A percentile compares a stretch with the other conserved stretches of the same genome.
Conservation (phyloP, 2,888 invertebrate species). For the Noctuana brunneofusca region DNA sequence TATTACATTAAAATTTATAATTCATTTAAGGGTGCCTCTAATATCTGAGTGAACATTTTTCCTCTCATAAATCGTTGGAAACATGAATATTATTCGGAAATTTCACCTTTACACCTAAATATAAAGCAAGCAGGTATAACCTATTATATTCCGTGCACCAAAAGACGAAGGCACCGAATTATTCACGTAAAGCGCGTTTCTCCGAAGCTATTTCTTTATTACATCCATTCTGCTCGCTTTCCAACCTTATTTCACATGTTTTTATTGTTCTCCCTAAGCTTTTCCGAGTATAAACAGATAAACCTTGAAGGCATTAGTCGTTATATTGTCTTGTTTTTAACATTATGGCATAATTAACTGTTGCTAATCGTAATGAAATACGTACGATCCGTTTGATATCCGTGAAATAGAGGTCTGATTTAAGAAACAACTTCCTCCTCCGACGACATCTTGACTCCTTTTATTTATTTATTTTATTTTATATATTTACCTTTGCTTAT, state of each 20-base stretch:
- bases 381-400: not conserved
- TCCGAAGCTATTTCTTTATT: slow-evolving; percentile 70
- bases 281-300: slow-evolving; percentile 40
- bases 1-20: slow-evolving; percentile 26
- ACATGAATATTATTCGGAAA: slow-evolving; percentile 40
- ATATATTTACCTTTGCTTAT: too few relatives aligned
- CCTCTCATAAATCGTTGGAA: slow-evolving; percentile 24
- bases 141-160: slow-evolving; percentile 43
- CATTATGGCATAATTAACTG: slow-evolving; percentile 7
- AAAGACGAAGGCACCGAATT: slow-evolving; percentile 58
- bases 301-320: slow-evolving; percentile 34
- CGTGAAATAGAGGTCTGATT: not conserved
- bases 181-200: slow-evolving; percentile 59
- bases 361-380: not conserved
- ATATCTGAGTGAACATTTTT: slow-evolving; percentile 19
- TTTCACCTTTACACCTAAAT: slow-evolving; percentile 10
- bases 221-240: slow-evolving; percentile 57
- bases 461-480: too few relatives aligned
- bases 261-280: slow-evolving; percentile 53
- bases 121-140: slow-evolving; percentile 34
- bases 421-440: not conserved
- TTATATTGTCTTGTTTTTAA: slow-evolving; percentile 36
- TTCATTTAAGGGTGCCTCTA: slow-evolving; percentile 25
- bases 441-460: too few relatives aligned
- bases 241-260: slow-evolving; percentile 59